Evolutionary conservation across 2,888 invertebrate species (phyloP), one percentile per base, ranked within the genome.

Genomic region (Poecilus cupreus): DNA sequence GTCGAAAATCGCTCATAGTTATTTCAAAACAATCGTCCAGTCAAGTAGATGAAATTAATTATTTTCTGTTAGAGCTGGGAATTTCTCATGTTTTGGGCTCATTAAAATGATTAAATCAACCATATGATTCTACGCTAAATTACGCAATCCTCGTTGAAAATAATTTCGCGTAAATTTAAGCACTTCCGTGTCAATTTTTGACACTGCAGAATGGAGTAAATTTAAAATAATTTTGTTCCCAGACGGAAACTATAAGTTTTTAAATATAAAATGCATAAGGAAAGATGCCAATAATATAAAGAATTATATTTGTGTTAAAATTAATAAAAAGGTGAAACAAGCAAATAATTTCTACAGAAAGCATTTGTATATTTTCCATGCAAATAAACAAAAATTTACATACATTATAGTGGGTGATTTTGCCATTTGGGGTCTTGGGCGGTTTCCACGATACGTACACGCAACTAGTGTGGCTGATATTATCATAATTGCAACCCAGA

Each of bases 401-500:
- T 57, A 95, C 94, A 84, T 93, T 92, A 85, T 96, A 97, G 32
- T 94, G 94, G 79, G 92, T 92, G 70, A 97, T 95, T 85, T 93
- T 93, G 0, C 96, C 96, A 84, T 96, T 95, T 1, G 95, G 94
- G 80, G 92, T 92, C 6, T 89, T 87, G 0, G 97, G 97, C 0
- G 92, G 91, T 75, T 91, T 91, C 97, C 97, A 97, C 0, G 92
- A 91, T 1, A 96, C 92, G 82, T 91, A 91, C 46, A 96, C 93
- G 76, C 91, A 92, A 86, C 93, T 93, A 13, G 90, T 90, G 57
- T 90, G 90, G 83, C 90, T 92, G 77, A 91, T 89, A 84, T 92
- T 92, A 85, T 93, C 92, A 85, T 92, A 92, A 83, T 90, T 90
- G 87, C 96, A 96, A n/a, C 90, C 89, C 0, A 94, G 91, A 4